Base-by-base conservation (phyloP, 2,888 invertebrate species). In the Eurytoma adleriae region DNA sequence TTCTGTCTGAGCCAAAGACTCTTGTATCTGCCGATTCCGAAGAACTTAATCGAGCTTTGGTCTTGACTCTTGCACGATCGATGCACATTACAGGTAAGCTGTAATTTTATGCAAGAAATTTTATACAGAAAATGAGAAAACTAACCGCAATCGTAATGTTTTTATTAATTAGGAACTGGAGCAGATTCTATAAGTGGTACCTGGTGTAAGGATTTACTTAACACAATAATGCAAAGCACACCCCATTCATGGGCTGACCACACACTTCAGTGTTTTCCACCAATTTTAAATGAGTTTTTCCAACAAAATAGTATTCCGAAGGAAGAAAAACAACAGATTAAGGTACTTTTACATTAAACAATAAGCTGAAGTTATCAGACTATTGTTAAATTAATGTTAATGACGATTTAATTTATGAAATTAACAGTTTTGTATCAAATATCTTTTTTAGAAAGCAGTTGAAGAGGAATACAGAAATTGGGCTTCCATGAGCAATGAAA, bases 401-500 rank as follows among this genome's bases (percentile, higher is more conserved):
- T 40, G 1, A 40, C 27, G 16, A 27, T 30, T 64, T 64, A 27
- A 30, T 12, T 40, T 20, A 85, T 84, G 1, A 24, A 64, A 54
- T n/a, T 13, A 64, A 52, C 5, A 2, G 2, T 40, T 1, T 40
- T 40, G 7, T 12, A 18, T 48, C 4, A 16, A 64, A 64, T 64
- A 3, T 40, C 7, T 4, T 14, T 76, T 85, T 52, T 78, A 92
- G 91, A 97, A 97, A 91, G 96, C 96, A 0, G 97, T 98, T 0
- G 98, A 98, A 86, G 97, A 98, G 87, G 99, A 99, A 88, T 98
- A 98, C 88, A 93, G 98, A 83, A 98, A 98, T 89, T 98, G 98
- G 98, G 96, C 96, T 62, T 96, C 97, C 0, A 98, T 99, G 98
- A 97, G 96, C 62, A 98, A 98, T 90, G 98, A 99, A 89, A 97